A percentile compares a stretch with the other conserved stretches of the same genome.
These are phyloP conservation scores for Pteruthius melanotis DNA, from an alignment of 2,113 vertebrate genomes.

Conservation along the genomic window DNA sequence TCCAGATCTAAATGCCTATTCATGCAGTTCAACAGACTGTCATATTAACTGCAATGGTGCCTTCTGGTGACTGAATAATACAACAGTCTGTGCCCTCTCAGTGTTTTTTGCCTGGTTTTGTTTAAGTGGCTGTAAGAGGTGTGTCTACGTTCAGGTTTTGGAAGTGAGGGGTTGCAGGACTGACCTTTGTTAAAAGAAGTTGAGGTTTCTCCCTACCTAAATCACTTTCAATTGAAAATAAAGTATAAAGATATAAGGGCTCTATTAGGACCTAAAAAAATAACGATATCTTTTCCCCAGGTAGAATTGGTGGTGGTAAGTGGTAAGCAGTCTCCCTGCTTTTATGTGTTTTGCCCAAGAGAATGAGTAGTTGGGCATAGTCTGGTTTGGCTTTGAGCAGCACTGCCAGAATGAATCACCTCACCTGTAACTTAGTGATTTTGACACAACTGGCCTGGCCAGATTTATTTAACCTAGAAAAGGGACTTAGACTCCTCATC, in stretches of 20 bases:
- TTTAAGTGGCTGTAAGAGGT: neutral
- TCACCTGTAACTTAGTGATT: neutral
- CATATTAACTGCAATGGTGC: neutral
- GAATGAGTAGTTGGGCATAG: neutral
- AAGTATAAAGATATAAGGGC: neutral
- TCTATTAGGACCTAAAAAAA: neutral
- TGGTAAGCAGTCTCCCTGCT: fast-evolving
- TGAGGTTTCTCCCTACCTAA: neutral
- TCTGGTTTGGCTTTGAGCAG: neutral
- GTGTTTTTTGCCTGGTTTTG: neutral
- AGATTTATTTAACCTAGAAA: neutral
- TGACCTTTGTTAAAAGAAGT: neutral
- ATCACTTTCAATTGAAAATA: neutral
- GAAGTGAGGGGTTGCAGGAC: fast-evolving
- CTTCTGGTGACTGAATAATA: slow-evolving; percentile 15
- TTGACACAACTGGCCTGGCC: neutral
- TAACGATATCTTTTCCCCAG: neutral
- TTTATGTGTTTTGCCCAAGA: neutral
- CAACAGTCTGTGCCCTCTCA: neutral
- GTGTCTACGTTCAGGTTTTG: neutral
- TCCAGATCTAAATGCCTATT: neutral
- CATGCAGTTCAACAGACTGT: neutral
- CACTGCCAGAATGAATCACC: neutral
- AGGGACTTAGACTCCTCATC: neutral
- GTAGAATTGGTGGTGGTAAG: neutral